phyloP scores from a whole-genome alignment of 2,797 vertebrate genomes.

The Hipposideros larvatus region DNA sequence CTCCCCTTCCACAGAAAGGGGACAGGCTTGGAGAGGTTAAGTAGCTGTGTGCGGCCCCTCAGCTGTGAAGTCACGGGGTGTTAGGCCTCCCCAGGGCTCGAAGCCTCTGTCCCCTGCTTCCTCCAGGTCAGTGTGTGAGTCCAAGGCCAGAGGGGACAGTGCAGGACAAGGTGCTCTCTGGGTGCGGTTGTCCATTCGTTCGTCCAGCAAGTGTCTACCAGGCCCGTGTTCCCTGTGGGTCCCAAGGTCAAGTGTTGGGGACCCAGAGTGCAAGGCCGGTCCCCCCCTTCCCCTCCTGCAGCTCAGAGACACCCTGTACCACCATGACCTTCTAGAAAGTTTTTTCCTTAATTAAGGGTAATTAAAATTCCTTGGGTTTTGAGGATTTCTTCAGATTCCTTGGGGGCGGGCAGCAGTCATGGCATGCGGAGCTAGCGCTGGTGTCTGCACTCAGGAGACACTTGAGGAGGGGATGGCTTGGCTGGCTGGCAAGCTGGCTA shows the following conservation, averaged over 20 bases:
- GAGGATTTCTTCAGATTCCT: slow-evolving; percentile 56
- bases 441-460: neutral
- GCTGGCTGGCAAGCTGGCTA: neutral
- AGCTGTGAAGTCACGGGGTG: neutral
- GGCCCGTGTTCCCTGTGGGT: neutral
- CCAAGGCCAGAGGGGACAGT: accelerated
- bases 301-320: neutral
- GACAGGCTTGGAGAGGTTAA: neutral
- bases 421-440: neutral
- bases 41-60: neutral
- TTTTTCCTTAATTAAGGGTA: slow-evolving; percentile 39
- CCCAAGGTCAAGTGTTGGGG: neutral
- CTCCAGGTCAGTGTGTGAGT: neutral
- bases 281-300: neutral
- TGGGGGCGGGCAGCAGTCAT: accelerated
- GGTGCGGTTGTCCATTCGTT: neutral
- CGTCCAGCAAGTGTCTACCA: neutral
- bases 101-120: accelerated
- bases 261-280: neutral
- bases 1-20: neutral
- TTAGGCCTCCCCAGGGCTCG: neutral
- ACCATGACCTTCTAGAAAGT: neutral
- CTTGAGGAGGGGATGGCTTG: neutral
- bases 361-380: slow-evolving; percentile 57
- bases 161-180: neutral